Evolutionary conservation across 2,113 vertebrate genomes (phyloP).

Genomic region (Peromyscus californicus): DNA sequence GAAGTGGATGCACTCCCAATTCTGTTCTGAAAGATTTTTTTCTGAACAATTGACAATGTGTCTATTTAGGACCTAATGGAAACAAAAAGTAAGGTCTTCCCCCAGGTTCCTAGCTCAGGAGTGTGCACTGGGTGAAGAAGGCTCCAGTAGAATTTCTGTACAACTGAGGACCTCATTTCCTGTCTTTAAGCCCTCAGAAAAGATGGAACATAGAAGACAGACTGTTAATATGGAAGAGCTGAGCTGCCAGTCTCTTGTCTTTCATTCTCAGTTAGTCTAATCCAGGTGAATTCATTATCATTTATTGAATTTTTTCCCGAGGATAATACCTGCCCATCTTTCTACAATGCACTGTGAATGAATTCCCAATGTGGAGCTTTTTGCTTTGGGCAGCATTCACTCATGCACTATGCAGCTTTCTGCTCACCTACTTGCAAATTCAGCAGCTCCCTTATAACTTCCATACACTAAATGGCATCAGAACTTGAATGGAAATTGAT

Average conservation of each 20-base stretch:
- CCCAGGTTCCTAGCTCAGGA: background rate
- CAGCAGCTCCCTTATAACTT: background rate
- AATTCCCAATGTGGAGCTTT: background rate
- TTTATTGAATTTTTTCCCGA: constrained; percentile 29
- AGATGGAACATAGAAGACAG: background rate
- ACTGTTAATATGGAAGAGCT: background rate
- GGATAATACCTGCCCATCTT: constrained; percentile 7
- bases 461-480: background rate
- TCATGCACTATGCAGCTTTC: background rate
- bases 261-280: background rate
- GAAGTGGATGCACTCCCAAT: background rate
- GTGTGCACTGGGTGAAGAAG: background rate
- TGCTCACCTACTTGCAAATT: constrained; percentile 9
- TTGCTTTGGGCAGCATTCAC: background rate
- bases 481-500: background rate
- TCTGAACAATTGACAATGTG: background rate
- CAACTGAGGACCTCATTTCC: background rate
- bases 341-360: background rate
- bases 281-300: constrained; percentile 34
- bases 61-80: background rate
- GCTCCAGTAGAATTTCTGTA: background rate
- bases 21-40: constrained; percentile 10
- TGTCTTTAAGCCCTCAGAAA: background rate
- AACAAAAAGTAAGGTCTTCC: background rate
- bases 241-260: background rate